Evolutionary conservation across 2,113 vertebrate species (phyloP), one percentile per base, ranked within the genome.

Genomic region (Sprattus sprattus): DNA sequence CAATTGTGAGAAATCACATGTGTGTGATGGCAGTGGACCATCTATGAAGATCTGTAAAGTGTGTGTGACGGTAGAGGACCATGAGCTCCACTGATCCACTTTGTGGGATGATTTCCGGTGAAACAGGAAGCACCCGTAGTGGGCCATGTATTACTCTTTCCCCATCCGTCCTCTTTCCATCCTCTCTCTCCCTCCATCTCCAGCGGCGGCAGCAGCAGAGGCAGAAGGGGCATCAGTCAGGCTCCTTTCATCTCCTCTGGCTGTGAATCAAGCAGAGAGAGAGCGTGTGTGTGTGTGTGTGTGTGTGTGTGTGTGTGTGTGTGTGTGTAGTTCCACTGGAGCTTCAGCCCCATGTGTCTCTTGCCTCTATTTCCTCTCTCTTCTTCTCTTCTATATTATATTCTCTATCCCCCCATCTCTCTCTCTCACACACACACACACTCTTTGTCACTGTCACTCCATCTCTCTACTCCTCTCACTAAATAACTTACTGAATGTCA

Each of bases 181-280:
- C 47, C 67, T 28, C 25, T 28, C n/a, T 32, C 67, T 28, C 28
- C 28, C 71, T 78, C 71, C 71, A 78, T 32, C 71, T 39, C 22
- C 32, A 82, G 64, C 84, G 82, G 71, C 25, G 83, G 64, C 45
- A 49, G 52, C 54, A 57, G 54, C 86, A 57, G 84, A 86, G 67
- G 83, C 87, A 86, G 87, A 46, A 84, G 64, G 71, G 86, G 81
- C 82, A 80, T 82, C 85, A 80, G 83, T 85, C 78, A 67, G 22
- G 47, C 78, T 85, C 78, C 87, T 90, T 90, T 90, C 88, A 90
- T 91, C 84, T 91, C 83, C 60, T 88, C 91, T 91, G 89, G 91
- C 87, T 88, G 83, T 84, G 87, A 88, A 91, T 90, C 86, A 90
- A 91, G 87, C 84, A 32, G 71, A 18, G 85, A 83, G 85, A 85